phyloP scores from a whole-genome alignment of 2,888 invertebrate species.

The Chymomyza procnemis region DNA sequence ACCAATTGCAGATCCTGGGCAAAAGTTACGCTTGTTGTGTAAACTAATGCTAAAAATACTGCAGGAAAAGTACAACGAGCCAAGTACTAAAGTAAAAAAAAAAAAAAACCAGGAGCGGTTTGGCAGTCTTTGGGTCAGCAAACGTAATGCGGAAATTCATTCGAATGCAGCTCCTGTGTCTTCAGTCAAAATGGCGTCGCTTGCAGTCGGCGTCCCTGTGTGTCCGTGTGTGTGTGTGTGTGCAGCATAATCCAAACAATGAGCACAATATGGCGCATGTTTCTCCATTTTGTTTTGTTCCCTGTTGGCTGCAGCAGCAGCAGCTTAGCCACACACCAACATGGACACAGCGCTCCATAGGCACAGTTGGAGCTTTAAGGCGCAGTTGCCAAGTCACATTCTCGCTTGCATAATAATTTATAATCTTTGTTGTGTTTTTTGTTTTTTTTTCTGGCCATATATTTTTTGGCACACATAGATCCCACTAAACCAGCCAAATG shows the following conservation, averaged over 20 bases:
- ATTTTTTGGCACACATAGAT: background rate
- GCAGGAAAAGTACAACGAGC: background rate
- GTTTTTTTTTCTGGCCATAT: too few species aligned
- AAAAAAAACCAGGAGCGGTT: background rate
- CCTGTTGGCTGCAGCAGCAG: too few species aligned
- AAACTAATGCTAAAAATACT: constrained; percentile 7
- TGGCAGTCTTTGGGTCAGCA: background rate
- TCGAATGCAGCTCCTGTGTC: background rate
- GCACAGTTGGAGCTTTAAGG: background rate
- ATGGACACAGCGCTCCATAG: background rate
- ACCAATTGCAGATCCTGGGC: background rate
- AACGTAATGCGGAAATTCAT: background rate
- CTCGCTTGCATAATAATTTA: background rate
- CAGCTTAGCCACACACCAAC: background rate
- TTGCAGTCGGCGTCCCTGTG: too few species aligned
- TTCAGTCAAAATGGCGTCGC: constrained; percentile 1
- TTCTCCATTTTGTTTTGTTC: background rate
- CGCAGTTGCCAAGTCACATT: background rate
- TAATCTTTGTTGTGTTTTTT: too few species aligned
- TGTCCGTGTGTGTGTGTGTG: background rate
- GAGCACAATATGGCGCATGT: background rate
- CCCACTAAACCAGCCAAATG: background rate
- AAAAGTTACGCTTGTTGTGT: background rate
- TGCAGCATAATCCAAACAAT: background rate
- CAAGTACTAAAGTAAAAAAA: too few species aligned